A percentile compares a stretch with the other conserved stretches of the same genome.
Conservation (phyloP, 1,140 invertebrate species). For the Calephelis nemesis region DNA sequence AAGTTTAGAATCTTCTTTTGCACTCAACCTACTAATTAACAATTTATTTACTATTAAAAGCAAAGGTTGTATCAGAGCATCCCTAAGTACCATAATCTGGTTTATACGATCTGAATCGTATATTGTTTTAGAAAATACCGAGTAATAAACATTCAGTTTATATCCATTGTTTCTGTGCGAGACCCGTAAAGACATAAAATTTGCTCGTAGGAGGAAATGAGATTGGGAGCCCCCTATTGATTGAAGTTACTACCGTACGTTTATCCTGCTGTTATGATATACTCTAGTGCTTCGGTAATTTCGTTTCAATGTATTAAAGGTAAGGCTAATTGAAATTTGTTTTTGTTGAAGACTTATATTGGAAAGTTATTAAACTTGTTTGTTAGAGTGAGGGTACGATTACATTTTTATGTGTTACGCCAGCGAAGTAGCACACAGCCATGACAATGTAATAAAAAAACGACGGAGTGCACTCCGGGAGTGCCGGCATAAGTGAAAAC, state of each 20-base stretch:
- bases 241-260: conserved; percentile 5
- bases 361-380: too few species aligned
- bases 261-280: conserved; percentile 16
- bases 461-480: too few species aligned
- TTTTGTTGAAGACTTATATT: neutral
- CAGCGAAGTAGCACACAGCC: too few species aligned
- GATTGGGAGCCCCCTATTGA: conserved; percentile 21
- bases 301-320: conserved; percentile 8
- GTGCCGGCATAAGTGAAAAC: too few species aligned
- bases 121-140: conserved; percentile 27
- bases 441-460: too few species aligned
- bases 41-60: too few species aligned
- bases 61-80: too few species aligned
- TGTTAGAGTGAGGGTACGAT: too few species aligned
- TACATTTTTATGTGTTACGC: too few species aligned
- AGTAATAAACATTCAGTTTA: conserved; percentile 28
- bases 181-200: conserved; percentile 25
- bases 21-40: too few species aligned
- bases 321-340: conserved; percentile 14
- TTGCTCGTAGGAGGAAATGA: conserved; percentile 20
- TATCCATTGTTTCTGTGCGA: conserved; percentile 20
- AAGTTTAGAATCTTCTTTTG: too few species aligned
- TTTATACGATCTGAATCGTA: neutral
- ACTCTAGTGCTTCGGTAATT: conserved; percentile 4
- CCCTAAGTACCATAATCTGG: too few species aligned